phyloP scores from a whole-genome alignment of 2,888 invertebrate genomes.

The Pocota personata region DNA sequence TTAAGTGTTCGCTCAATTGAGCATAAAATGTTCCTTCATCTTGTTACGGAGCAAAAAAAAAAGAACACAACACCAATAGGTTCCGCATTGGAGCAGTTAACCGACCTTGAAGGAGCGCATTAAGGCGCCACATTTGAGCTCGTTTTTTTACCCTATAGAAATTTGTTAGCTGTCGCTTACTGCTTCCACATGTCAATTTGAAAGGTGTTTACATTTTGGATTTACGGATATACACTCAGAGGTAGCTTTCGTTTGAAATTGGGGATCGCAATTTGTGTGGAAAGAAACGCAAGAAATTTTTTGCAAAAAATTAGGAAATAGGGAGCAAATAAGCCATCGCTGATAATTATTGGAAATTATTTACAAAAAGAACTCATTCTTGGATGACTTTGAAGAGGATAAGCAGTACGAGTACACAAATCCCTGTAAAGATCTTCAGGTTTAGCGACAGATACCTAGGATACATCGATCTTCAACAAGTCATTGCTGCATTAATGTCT shows the following conservation, averaged over 20 bases:
- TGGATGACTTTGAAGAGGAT: too few relatives aligned
- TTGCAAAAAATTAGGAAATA: not conserved
- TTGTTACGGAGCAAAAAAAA: slow-evolving; percentile 11
- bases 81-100: slow-evolving; percentile 19
- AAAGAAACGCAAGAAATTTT: too few relatives aligned
- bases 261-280: not conserved
- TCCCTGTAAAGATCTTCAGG: not conserved
- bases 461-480: not conserved
- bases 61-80: not conserved
- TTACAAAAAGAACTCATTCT: too few relatives aligned
- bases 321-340: too few relatives aligned
- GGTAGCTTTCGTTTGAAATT: not conserved
- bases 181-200: slow-evolving; percentile 44
- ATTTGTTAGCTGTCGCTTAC: slow-evolving; percentile 32
- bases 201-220: slow-evolving; percentile 15
- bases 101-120: slow-evolving; percentile 40
- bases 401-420: too few relatives aligned
- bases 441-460: not conserved
- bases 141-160: not conserved
- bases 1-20: slow-evolving; percentile 59
- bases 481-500: not conserved
- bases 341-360: too few relatives aligned
- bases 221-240: not conserved
- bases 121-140: slow-evolving; percentile 37
- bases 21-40: slow-evolving; percentile 51